Conservation (phyloP, 2,888 invertebrate genomes). For the Norana najaformis region DNA sequence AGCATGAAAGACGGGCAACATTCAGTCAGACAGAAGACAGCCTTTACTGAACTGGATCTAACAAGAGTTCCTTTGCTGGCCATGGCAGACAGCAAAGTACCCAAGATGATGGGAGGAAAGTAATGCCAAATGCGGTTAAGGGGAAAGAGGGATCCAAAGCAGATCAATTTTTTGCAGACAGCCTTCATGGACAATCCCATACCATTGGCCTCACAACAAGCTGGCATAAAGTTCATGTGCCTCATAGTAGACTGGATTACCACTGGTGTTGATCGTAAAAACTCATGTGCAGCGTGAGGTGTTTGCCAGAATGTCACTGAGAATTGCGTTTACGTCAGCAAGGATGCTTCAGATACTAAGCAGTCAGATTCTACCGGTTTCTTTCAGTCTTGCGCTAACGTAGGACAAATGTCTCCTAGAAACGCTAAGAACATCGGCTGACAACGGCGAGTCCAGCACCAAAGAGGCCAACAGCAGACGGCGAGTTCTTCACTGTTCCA, state of each 20-base stretch:
- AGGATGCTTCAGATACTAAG: background rate
- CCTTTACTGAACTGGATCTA: too few relatives aligned
- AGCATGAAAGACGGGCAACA: too few relatives aligned
- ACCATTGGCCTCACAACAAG: too few relatives aligned
- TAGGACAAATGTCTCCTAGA: background rate
- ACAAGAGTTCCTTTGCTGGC: too few relatives aligned
- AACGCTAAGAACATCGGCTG: slow-evolving; percentile 5
- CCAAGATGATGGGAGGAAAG: too few relatives aligned
- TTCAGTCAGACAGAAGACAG: too few relatives aligned
- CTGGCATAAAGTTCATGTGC: background rate
- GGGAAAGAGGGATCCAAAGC: too few relatives aligned
- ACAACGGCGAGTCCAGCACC: background rate
- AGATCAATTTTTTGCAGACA: too few relatives aligned
- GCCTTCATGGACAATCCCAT: too few relatives aligned
- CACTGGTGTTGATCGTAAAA: background rate
- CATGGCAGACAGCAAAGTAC: too few relatives aligned
- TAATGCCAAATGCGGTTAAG: too few relatives aligned
- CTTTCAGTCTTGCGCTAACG: background rate
- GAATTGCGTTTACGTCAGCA: background rate
- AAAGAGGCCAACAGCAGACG: background rate
- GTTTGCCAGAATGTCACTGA: background rate
- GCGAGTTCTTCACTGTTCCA: slow-evolving; percentile 44
- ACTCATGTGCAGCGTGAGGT: background rate
- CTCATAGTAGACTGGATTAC: background rate
- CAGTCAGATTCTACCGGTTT: slow-evolving; percentile 13